Evolutionary conservation across 1,140 invertebrate species (phyloP), one percentile per base, ranked within the genome.

Genomic region (Drosophila asahinai): DNA sequence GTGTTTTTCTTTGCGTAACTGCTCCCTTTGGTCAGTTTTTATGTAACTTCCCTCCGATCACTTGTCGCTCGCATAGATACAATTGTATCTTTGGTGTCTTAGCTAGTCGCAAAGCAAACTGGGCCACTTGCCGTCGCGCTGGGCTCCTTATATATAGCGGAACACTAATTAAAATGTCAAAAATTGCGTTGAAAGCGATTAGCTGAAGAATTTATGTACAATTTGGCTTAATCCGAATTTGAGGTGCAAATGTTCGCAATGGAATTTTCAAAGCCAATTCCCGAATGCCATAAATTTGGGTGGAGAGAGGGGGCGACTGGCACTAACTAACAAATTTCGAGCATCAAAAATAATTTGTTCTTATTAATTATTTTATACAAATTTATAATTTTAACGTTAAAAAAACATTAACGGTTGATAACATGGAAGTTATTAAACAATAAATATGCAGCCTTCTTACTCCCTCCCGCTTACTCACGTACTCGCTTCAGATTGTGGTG

Each of bases 131-230:
- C 47, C 43, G 68, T 42, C 55, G 43, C 48, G 17, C 17, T 71
- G n/a, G 9, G 33, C 15, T 57, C 52, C 71, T 45, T 78, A 47
- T 78, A 71, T 68, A 71, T 68, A 71, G 52, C 51, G 52, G 61
- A 51, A 84, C 66, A 81, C 86, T 89, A 89, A 89, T 89, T 89
- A 90, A 78, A 90, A 89, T 86, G 84, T 89, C 84, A 89, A 90
- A 89, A 89, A 90, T 86, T 30, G 70, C 65, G 54, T 79, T 90
- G 81, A 79, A 62, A 84, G 22, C 70, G 68, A 62, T 90, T 65
- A 78, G 58, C 64, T 84, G 74, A 70, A 47, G 58, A 90, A 86
- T 90, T 89, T 89, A 90, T 89, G 36, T 58, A 70, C 60, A 74
- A 62, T 81, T 89, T 80, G 51, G 48, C 59, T 59, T 78, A 89